These are phyloP conservation scores for Cremastobaeus sp. DNA, from an alignment of 2,888 invertebrate genomes.

Conservation along the genomic window DNA sequence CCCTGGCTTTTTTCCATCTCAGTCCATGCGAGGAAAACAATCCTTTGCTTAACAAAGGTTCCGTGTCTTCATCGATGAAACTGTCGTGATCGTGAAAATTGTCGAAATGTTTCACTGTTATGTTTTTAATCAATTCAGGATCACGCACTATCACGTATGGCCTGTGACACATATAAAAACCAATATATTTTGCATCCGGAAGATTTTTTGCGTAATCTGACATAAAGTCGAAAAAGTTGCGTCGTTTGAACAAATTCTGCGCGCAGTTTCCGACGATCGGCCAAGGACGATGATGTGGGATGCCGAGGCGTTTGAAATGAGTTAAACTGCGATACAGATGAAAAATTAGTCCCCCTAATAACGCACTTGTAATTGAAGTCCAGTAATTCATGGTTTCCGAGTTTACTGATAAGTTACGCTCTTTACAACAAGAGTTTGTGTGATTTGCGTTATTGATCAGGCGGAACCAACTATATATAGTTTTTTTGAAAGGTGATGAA, in stretches of 20 bases:
- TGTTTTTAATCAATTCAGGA: constrained; percentile 59
- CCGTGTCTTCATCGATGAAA: constrained; percentile 40
- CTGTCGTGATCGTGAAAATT: constrained; percentile 54
- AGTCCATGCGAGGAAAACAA: constrained; percentile 71
- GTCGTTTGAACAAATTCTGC: constrained; percentile 17
- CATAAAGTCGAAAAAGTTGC: constrained; percentile 30
- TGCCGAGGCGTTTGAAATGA: constrained; percentile 31
- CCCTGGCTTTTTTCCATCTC: constrained; percentile 78
- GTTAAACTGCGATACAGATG: constrained; percentile 14
- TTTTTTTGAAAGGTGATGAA: no score
- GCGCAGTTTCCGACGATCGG: constrained; percentile 61
- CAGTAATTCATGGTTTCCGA: constrained; percentile 33
- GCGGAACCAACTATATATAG: no score
- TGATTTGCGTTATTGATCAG: no score
- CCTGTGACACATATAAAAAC: constrained; percentile 65
- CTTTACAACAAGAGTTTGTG: no score
- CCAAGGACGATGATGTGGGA: constrained; percentile 45
- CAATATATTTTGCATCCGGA: constrained; percentile 62
- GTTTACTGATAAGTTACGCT: no score
- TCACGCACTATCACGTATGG: constrained; percentile 67
- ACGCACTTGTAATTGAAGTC: constrained; percentile 10
- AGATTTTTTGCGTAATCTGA: constrained; percentile 29
- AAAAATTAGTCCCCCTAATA: constrained; percentile 12
- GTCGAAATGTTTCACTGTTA: constrained; percentile 54
- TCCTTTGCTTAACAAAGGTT: constrained; percentile 63